Percentiles rank a stretch among this genome's conserved stretches.
Conservation (phyloP, 2,888 invertebrate genomes). For the Malachius bipustulatus region DNA sequence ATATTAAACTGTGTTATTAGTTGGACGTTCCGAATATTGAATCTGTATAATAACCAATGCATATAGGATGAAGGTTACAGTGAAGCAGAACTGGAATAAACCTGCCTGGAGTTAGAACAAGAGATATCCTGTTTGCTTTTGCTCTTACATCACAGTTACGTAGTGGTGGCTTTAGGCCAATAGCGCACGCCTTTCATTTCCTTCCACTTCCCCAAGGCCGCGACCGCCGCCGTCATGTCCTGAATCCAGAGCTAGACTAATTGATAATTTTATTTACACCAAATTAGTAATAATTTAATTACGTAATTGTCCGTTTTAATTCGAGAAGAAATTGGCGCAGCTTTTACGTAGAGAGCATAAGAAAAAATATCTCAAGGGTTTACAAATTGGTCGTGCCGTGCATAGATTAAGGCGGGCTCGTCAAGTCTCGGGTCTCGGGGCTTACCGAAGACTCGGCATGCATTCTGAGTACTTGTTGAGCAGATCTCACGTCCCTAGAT, state of each 20-base stretch:
- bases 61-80: too few species aligned
- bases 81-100: too few species aligned
- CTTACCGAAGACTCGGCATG: conserved; percentile 24
- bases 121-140: too few species aligned
- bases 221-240: conserved; percentile 16
- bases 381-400: conserved; percentile 18
- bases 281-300: conserved; percentile 32
- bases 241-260: conserved; percentile 25
- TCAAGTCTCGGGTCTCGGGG: conserved; percentile 22
- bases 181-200: too few species aligned
- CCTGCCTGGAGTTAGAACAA: too few species aligned
- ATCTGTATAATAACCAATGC: too few species aligned
- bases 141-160: too few species aligned
- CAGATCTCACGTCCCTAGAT: too few species aligned
- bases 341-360: conserved; percentile 18
- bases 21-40: too few species aligned
- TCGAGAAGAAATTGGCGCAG: conserved; percentile 24
- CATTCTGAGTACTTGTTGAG: conserved; percentile 8
- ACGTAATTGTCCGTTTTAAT: conserved; percentile 31
- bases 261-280: conserved; percentile 31
- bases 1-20: too few species aligned
- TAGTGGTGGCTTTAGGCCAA: too few species aligned
- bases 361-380: conserved; percentile 22
- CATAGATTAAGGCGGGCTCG: conserved; percentile 22
- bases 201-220: too few species aligned